Base-by-base conservation (phyloP, 2,888 invertebrate genomes). In the Polia nebulosa region DNA sequence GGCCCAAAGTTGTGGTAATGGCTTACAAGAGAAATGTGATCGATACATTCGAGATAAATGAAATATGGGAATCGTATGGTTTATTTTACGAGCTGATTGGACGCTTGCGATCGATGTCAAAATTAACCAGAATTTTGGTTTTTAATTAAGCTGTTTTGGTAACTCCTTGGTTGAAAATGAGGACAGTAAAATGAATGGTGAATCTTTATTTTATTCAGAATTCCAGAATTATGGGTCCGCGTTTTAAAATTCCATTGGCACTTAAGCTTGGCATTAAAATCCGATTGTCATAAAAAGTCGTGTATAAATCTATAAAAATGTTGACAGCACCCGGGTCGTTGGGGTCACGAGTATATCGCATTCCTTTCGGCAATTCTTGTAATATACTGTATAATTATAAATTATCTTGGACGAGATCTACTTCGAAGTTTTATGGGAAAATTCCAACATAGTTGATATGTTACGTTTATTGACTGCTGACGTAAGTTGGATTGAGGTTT, bases 291-390 rank as follows among this genome's bases (percentile, higher is more conserved):
- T 85, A 86, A 85, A 87, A 81, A 73, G 45, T 20, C 77, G 80
- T 80, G 75, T 84, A 78, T 84, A 84, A 87, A 86, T 86, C 81
- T 86, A 88, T 88, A 88, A 88, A 90, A 88, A 88, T 87, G 85
- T 87, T 84, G 85, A 82, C 86, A 75, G 80, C 68, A 63, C 65
- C 25, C 73, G 69, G 89, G 89, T 89, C 89, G 74, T 63, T 49
- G 78, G 72, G 89, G 86, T 90, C 87, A 84, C 70, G 71, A 68
- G 77, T 83, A 83, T 79, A 84, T 86, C 81, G 85, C 85, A 87
- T 88, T 85, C 88, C 89, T 72, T 70, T 75, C 79, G 67, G 78
- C 78, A 80, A 83, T 84, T 76, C 80, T 82, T 83, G 79, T 80
- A 82, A 72, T 76, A 77, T 57, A 51, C 68, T 67, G 65, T 81